A percentile compares a stretch with the other conserved stretches of the same genome.
Evolutionary conservation across 2,797 vertebrate genomes (phyloP).

Genomic region (Eidolon dupreanum): DNA sequence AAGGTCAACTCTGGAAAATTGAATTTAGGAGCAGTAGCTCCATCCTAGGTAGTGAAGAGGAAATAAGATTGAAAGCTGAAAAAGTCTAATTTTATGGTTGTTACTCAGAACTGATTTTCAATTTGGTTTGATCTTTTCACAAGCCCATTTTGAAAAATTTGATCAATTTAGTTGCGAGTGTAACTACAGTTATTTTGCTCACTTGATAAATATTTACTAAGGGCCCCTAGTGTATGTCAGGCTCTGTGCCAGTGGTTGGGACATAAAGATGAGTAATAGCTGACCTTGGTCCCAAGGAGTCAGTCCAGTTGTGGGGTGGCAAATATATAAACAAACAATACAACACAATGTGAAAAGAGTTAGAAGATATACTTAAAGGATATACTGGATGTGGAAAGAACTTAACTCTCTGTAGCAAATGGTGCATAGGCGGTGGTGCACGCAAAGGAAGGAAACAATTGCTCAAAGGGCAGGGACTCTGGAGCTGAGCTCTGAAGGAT

Average conservation of each 20-base stretch:
- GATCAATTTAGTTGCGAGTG: background rate
- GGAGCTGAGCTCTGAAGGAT: background rate
- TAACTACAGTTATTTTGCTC: background rate
- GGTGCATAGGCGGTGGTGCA: no score
- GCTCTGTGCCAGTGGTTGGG: background rate
- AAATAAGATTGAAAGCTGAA: conserved; percentile 47
- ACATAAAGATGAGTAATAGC: background rate
- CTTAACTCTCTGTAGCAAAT: background rate
- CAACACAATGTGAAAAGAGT: background rate
- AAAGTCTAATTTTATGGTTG: conserved; percentile 47
- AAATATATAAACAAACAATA: background rate
- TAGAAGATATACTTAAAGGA: background rate
- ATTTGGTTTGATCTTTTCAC: conserved; percentile 12
- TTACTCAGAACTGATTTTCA: conserved; percentile 49
- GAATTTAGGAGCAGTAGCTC: conserved; percentile 4
- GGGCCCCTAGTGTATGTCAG: background rate
- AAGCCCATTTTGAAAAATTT: conserved; percentile 8
- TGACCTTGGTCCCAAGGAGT: background rate
- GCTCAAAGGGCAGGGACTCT: background rate
- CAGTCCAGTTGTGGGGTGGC: no score
- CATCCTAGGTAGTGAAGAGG: background rate
- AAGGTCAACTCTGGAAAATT: conserved; percentile 7
- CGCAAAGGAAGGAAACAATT: background rate
- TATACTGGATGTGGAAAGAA: background rate
- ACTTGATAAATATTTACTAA: background rate